Evolutionary conservation across 2,797 vertebrate species (phyloP), one percentile per base, ranked within the genome.

Genomic region (Silurus aristotelis): DNA sequence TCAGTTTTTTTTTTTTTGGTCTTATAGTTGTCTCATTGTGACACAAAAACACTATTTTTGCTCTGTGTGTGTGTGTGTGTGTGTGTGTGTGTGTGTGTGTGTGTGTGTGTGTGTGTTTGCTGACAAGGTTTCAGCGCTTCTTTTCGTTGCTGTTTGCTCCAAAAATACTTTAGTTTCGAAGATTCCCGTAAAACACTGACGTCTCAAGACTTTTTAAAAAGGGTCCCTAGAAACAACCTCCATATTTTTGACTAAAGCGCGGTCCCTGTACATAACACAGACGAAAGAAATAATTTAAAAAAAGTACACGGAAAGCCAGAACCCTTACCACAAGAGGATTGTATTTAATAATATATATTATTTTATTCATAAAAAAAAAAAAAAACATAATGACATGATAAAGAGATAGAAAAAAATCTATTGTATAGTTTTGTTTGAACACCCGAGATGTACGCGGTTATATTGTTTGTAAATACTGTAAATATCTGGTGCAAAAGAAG

Each of bases 381-480:
- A 87, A 94, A 96, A 95, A 93, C 95, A 94, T 95, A 96, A 95
- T 95, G 52, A 67, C 63, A 55, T 55, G 79, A 80, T 55, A 67
- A 79, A 79, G 93, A 68, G 96, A 95, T 94, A 93, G 95, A 95
- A 95, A 94, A 87, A 95, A 94, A 93, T 94, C 95, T 96, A 89
- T 96, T 96, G 96, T 97, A 97, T 96, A 97, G 96, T 96, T 96
- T 96, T 96, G 95, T 96, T 95, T 95, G 95, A 96, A 95, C 92
- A 94, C 95, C 93, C 93, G 87, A 94, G 93, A 94, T 94, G 95
- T 95, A 95, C 95, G 97, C 95, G 97, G 97, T 96, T 98, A 96
- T 98, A 97, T 96, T 97, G 97, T 97, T 97, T 99, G 98, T 99
- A 99, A 94, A 99, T 99, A 99, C 90, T 99, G 98, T 99, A 99